Conservation (phyloP, 2,888 invertebrate species). For the Torymus auratus region DNA sequence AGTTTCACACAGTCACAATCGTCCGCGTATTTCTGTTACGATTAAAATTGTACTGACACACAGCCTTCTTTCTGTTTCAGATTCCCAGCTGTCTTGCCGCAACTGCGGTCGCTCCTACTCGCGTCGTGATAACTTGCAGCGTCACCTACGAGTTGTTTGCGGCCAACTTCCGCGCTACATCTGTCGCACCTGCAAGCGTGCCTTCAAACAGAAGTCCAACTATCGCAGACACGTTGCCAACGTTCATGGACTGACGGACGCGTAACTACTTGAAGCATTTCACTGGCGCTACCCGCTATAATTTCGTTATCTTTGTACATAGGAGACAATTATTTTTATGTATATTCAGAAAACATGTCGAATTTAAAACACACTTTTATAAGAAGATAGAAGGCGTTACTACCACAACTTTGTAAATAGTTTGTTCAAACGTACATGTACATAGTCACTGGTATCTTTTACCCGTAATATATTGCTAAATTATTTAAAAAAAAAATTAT, state of each 20-base stretch:
- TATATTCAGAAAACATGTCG: too few species aligned
- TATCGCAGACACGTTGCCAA: constrained; percentile 17
- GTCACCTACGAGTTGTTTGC: constrained; percentile 87
- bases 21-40: too few species aligned
- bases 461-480: too few species aligned
- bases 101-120: constrained; percentile 67
- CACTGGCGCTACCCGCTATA: not conserved
- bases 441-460: too few species aligned
- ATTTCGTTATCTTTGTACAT: too few species aligned
- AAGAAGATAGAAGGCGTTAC: too few species aligned
- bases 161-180: constrained; percentile 83
- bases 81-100: constrained; percentile 18
- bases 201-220: constrained; percentile 80
- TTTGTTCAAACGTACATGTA: too few species aligned
- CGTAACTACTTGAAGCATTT: not conserved
- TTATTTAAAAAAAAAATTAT: too few species aligned
- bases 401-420: too few species aligned
- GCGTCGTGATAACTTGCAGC: constrained; percentile 85
- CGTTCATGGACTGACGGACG: constrained; percentile 60
- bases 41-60: constrained; percentile 59
- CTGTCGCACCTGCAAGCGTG: constrained; percentile 82
- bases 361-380: too few species aligned
- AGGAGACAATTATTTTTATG: too few species aligned
- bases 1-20: too few species aligned
- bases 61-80: constrained; percentile 17